These are phyloP conservation scores for Archilochus colubris DNA, from an alignment of 2,113 vertebrate genomes.

Conservation along the genomic window DNA sequence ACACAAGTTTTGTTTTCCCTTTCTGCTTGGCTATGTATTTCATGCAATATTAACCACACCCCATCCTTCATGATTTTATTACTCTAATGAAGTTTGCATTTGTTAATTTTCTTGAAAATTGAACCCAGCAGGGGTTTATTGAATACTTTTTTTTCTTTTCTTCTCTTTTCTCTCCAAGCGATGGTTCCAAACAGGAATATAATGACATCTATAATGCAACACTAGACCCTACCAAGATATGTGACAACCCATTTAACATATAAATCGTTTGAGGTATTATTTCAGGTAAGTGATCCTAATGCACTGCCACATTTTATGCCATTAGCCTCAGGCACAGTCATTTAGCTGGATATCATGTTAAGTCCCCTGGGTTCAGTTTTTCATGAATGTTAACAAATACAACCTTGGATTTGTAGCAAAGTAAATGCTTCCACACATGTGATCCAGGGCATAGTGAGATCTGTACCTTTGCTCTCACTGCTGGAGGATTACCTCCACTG, in stretches of 20 bases:
- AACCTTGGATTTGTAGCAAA: background rate
- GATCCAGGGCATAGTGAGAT: background rate
- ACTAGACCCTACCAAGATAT: background rate
- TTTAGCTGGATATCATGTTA: background rate
- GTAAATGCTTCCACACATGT: background rate
- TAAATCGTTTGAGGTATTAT: background rate
- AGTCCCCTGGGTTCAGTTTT: background rate
- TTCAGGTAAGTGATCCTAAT: constrained; percentile 10
- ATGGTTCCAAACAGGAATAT: background rate
- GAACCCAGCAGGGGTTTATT: background rate
- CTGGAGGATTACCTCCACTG: background rate
- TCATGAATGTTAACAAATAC: background rate
- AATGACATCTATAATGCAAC: background rate
- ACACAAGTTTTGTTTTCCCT: background rate
- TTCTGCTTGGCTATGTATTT: background rate
- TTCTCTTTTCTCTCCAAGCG: background rate
- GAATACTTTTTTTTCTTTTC: background rate
- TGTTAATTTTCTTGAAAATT: constrained; percentile 24
- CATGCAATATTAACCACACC: background rate
- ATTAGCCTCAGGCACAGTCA: background rate
- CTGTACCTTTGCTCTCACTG: background rate
- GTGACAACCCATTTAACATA: background rate
- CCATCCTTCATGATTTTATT: background rate
- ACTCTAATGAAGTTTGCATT: background rate
- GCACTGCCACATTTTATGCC: background rate